These are phyloP conservation scores for Megaceryle alcyon DNA, from an alignment of 2,797 vertebrate species.

Conservation along the genomic window DNA sequence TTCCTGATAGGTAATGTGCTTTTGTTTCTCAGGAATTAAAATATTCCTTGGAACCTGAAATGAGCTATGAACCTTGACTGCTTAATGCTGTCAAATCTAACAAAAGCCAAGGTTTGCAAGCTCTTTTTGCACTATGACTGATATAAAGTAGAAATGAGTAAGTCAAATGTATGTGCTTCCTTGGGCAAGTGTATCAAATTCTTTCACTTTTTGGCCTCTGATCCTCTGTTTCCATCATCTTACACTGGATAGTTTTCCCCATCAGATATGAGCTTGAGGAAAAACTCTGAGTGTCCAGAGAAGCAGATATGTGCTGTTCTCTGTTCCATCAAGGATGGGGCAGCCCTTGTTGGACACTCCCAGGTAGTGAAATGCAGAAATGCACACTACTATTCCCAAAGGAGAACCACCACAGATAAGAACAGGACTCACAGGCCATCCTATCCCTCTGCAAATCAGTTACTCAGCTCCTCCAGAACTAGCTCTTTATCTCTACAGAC, in stretches of 20 bases:
- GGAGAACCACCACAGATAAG: background rate
- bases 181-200: background rate
- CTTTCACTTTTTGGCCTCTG: background rate
- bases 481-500: background rate
- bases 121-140: background rate
- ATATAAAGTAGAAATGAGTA: background rate
- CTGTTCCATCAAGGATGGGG: fast-evolving
- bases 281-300: background rate
- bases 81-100: background rate
- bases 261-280: background rate
- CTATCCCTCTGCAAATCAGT: background rate
- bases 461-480: background rate
- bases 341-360: background rate
- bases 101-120: background rate
- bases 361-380: background rate
- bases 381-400: background rate
- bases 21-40: background rate
- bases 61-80: background rate
- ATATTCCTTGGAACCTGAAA: background rate
- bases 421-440: fast-evolving
- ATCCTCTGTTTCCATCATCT: background rate
- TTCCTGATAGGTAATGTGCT: background rate
- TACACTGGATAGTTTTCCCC: background rate
- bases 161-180: background rate
- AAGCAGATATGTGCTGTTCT: background rate